These are phyloP conservation scores for Heliangelus exortis DNA, from an alignment of 2,797 vertebrate species.

Conservation along the genomic window DNA sequence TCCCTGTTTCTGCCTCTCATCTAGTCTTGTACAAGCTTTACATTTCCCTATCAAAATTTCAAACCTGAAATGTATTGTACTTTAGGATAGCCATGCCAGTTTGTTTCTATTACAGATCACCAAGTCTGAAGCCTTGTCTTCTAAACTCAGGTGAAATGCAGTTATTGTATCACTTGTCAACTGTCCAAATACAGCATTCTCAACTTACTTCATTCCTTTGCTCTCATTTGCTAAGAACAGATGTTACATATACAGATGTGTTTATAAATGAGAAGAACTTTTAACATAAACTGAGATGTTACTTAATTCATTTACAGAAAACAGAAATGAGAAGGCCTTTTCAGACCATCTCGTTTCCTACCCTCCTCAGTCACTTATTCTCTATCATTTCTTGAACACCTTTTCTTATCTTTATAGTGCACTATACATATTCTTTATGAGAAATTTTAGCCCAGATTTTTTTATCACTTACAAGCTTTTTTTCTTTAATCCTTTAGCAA, in stretches of 20 bases:
- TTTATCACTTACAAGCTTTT: not conserved
- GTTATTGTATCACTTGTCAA: not conserved
- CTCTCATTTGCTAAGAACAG: not conserved
- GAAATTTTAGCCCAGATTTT: not conserved
- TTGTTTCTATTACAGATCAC: not conserved
- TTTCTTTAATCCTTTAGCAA: not conserved
- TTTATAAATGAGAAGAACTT: not conserved
- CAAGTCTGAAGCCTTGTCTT: not conserved
- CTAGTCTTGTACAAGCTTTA: not conserved
- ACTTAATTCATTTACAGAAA: not conserved
- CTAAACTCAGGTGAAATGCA: not conserved
- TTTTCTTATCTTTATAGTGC: not conserved
- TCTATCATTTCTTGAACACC: not conserved
- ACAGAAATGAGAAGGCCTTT: not conserved
- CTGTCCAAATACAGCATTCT: not conserved
- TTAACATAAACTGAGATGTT: not conserved
- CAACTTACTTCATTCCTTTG: not conserved
- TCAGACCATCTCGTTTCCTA: not conserved
- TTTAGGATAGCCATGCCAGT: not conserved
- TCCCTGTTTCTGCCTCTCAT: not conserved
- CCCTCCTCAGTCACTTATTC: not conserved
- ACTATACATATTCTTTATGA: not conserved
- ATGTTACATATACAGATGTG: not conserved
- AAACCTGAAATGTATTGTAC: not conserved
- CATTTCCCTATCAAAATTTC: not conserved